phyloP scores from a whole-genome alignment of 2,797 vertebrate species.

The Decapterus maruadsi region DNA sequence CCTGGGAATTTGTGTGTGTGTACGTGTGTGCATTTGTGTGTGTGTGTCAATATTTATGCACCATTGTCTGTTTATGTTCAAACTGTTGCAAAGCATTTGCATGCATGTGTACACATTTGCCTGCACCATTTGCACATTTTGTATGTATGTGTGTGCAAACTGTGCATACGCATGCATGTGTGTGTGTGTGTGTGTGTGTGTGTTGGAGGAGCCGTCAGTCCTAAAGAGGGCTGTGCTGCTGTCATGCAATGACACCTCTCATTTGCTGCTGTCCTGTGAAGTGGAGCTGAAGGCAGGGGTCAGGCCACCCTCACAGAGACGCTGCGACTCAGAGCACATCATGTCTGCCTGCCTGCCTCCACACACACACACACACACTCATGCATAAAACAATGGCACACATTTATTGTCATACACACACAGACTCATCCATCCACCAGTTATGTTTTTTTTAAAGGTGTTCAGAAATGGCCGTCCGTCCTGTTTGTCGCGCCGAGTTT shows the following conservation, averaged over 20 bases:
- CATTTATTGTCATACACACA: constrained; percentile 16
- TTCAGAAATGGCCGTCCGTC: too few relatives aligned
- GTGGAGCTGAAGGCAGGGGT: constrained; percentile 82
- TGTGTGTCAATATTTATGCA: constrained; percentile 65
- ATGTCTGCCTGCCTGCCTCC: constrained; percentile 65
- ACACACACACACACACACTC: constrained; percentile 18
- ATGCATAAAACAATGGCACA: constrained; percentile 27
- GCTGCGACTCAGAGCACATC: constrained; percentile 72
- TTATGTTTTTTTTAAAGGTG: constrained; percentile 25
- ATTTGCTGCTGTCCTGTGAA: constrained; percentile 82
- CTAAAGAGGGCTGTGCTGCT: constrained; percentile 73
- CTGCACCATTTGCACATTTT: constrained; percentile 5
- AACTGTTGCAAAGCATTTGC: constrained; percentile 49
- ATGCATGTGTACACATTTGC: constrained; percentile 39
- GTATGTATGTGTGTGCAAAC: constrained; percentile 9
- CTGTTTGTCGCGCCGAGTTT: too few relatives aligned
- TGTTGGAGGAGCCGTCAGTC: constrained; percentile 58
- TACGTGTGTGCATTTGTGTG: constrained; percentile 6
- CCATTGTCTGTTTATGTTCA: constrained; percentile 59
- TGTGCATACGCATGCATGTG: constrained; percentile 12
- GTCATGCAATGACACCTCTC: constrained; percentile 82
- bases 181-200: constrained; percentile 24
- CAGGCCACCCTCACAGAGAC: constrained; percentile 80
- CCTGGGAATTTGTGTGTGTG: constrained; percentile 33
- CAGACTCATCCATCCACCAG: constrained; percentile 9